Evolutionary conservation across 2,113 vertebrate species (phyloP).

Genomic region (Symphodus melops): DNA sequence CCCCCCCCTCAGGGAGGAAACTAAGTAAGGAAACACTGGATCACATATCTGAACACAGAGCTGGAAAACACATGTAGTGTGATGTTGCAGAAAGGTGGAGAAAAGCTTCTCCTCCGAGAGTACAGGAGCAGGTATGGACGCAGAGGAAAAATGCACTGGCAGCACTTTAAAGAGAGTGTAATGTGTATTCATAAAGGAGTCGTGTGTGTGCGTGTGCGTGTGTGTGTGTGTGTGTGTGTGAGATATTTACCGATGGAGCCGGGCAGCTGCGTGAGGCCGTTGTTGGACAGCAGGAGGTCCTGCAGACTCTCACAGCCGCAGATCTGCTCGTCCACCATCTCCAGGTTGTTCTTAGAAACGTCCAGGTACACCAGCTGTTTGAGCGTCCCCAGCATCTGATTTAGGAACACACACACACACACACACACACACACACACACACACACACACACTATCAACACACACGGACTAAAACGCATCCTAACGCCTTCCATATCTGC

Average conservation of each 20-base stretch:
- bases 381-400: conserved; percentile 91
- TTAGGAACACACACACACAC: background rate
- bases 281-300: conserved; percentile 95
- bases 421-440: background rate
- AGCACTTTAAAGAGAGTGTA: conserved; percentile 3
- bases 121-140: background rate
- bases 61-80: background rate
- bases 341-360: conserved; percentile 97
- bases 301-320: conserved; percentile 94
- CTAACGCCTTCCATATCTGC: no score
- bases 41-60: background rate
- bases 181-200: background rate
- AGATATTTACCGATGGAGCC: conserved; percentile 89
- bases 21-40: background rate
- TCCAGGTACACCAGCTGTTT: conserved; percentile 96
- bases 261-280: conserved; percentile 94
- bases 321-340: conserved; percentile 95
- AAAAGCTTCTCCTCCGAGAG: no score
- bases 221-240: conserved; percentile 16
- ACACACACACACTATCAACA: conserved; percentile 1
- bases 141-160: background rate
- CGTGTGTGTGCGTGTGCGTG: background rate
- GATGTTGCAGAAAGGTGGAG: no score
- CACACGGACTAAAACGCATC: no score
- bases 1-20: background rate